Evolutionary conservation across 2,113 vertebrate genomes (phyloP), one percentile per base, ranked within the genome.

Genomic region (Microtus richardsoni): DNA sequence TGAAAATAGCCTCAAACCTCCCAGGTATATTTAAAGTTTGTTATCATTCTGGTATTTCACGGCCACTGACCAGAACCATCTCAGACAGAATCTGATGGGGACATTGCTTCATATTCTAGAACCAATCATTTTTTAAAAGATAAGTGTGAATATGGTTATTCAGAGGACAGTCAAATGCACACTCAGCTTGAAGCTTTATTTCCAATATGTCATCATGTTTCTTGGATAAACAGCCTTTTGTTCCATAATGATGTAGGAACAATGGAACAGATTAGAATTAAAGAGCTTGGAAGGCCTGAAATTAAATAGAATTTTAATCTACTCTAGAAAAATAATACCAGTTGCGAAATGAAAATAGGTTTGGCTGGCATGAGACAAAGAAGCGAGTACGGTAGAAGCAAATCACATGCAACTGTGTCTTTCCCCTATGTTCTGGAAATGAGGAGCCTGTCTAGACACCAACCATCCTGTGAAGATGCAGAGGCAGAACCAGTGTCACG

Each of bases 21-120:
- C n/a, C 7, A 91, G 80, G 19, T 91, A 41, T 71, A 58, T 49
- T 70, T 92, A 93, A 77, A 73, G 44, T n/a, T 86, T 75, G 3
- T 90, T 86, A 89, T 83, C 30, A 87, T 86, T 92, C 82, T 91
- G 26, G 36, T 58, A 86, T 19, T 93, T 60, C 26, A 52, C 30
- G 13, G 60, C 64, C n/a, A 52, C 41, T 93, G 54, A 58, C 11
- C 71, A 80, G 33, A 47, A 62, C 12, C 36, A 47, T 79, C 88
- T 58, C n/a, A 44, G 64, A 71, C 7, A 79, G 62, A 75, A 54
- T 92, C 30, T 74, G 52, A 26, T 33, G 28, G 12, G 36, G 41
- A 41, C 0, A 89, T 5, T n/a, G 6, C 28, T 88, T 86, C 30
- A 64, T 93, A 92, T 85, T 83, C 54, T 74, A 22, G 68, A 21